Conservation (phyloP, 2,797 vertebrate genomes). For the Pogonophryne albipinna region DNA sequence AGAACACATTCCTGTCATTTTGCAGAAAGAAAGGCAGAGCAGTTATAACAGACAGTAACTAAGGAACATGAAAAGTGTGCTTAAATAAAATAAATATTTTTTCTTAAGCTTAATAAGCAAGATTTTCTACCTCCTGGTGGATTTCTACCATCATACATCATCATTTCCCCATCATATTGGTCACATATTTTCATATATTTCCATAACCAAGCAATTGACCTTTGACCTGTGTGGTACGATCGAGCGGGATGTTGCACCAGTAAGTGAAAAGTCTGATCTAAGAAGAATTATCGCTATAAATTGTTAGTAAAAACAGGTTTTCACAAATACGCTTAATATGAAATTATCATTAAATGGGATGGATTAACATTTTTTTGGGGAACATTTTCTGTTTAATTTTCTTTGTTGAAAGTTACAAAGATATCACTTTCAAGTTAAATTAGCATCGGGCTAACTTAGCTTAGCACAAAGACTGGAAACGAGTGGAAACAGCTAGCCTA, state of each 20-base stretch:
- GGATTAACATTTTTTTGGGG: neutral
- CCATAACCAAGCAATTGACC: neutral
- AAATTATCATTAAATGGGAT: neutral
- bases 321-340: neutral
- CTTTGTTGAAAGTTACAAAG: no score
- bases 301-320: neutral
- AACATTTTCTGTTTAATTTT: neutral
- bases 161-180: neutral
- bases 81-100: conserved; percentile 10
- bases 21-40: conserved; percentile 59
- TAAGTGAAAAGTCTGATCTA: neutral
- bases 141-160: neutral
- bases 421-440: no score
- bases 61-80: conserved; percentile 18
- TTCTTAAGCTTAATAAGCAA: conserved; percentile 26
- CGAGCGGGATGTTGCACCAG: conserved; percentile 6
- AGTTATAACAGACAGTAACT: conserved; percentile 15
- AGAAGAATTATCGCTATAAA: neutral
- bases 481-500: neutral
- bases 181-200: neutral
- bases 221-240: no score
- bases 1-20: conserved; percentile 62
- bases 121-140: neutral
- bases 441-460: conserved; percentile 4
- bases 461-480: conserved; percentile 6